These are phyloP conservation scores for honey bee (Apis mellifera) DNA, from an alignment of 1,140 invertebrate species.

Conservation along the genomic window DNA sequence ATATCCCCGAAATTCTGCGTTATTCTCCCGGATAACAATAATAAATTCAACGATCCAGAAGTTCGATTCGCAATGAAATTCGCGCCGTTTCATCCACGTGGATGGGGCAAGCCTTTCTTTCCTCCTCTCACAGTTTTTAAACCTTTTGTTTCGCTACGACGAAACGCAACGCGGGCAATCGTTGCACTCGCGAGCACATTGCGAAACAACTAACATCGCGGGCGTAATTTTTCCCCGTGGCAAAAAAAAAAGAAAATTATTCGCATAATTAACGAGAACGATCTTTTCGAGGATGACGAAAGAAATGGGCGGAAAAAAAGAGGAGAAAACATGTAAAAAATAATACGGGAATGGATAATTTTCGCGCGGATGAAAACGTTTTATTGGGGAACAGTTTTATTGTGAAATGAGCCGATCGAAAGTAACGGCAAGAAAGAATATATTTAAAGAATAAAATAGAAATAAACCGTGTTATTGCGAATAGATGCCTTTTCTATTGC, in stretches of 20 bases:
- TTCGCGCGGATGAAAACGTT: too few species aligned
- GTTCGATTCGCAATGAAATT: neutral
- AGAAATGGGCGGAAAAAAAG: neutral
- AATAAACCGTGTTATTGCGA: too few species aligned
- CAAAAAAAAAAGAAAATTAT: neutral
- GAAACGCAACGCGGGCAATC: neutral
- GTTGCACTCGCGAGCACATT: neutral
- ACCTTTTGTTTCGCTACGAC: conserved; percentile 3
- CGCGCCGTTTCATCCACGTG: neutral
- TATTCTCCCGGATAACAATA: neutral
- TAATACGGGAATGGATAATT: neutral
- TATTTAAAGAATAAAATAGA: too few species aligned
- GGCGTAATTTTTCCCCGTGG: neutral
- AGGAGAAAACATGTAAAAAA: neutral
- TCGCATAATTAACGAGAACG: neutral
- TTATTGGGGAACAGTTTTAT: too few species aligned
- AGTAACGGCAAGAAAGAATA: too few species aligned
- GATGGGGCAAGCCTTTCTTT: neutral
- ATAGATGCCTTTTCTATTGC: too few species aligned
- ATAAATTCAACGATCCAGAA: conserved; percentile 8
- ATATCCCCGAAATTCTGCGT: neutral
- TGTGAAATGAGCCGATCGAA: too few species aligned
- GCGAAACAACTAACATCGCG: neutral
- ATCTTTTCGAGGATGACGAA: neutral
- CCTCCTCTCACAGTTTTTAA: neutral